Evolutionary conservation across 2,113 vertebrate species (phyloP).

Genomic region (Marcusenius ussheri): DNA sequence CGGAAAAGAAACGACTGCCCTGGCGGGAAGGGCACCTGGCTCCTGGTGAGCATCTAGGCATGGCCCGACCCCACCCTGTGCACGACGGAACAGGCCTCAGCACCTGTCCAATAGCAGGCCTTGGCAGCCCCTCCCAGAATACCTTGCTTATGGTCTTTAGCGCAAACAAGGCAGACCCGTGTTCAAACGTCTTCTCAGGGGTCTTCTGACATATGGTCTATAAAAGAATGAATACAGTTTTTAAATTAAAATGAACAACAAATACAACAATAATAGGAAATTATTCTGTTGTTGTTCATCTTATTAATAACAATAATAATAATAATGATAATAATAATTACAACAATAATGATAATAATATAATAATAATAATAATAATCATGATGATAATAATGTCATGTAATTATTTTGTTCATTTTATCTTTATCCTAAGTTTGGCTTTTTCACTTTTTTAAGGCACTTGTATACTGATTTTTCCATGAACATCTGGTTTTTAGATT

Average conservation of each 20-base stretch:
- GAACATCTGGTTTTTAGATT: background rate
- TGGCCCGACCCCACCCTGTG: background rate
- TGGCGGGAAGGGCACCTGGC: background rate
- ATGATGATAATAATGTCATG: background rate
- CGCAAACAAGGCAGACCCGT: constrained; percentile 68
- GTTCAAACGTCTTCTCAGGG: constrained; percentile 46
- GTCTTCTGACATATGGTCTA: constrained; percentile 91
- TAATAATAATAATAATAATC: background rate
- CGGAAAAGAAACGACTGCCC: background rate
- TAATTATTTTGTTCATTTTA: background rate
- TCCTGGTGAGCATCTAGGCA: background rate
- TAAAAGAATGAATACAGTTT: background rate
- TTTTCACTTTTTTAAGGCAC: background rate
- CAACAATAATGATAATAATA: background rate
- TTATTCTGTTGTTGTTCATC: background rate
- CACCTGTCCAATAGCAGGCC: background rate
- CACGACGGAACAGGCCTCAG: background rate
- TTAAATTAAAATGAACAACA: background rate
- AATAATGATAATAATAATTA: background rate
- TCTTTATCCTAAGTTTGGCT: background rate
- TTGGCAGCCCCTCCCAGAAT: background rate
- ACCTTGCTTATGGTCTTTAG: constrained; percentile 93
- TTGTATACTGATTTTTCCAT: background rate
- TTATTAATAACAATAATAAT: too few relatives aligned
- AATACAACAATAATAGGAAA: background rate